Evolutionary conservation across 1,140 invertebrate species (phyloP), one percentile per base, ranked within the genome.

Genomic region (Hycleus cichorii): DNA sequence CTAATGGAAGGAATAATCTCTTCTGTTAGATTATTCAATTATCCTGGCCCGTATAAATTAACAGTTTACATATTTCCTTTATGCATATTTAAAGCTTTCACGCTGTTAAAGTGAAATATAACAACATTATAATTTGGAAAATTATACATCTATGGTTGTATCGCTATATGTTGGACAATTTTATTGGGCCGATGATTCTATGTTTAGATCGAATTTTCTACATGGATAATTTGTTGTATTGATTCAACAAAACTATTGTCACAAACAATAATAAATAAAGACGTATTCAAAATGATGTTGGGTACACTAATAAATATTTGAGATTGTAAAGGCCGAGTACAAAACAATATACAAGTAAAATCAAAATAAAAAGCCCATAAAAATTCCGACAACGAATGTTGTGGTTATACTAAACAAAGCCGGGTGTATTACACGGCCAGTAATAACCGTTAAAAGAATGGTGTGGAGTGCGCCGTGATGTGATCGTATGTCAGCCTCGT

Each of bases 401-500:
- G 47, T 57, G 49, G 10, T n/a, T 50, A 42, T 48, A 62, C 45
- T 49, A 54, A 58, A 62, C 60, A 62, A 62, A 58, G 60, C 57
- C 60, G 60, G 12, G 52, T 55, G 40, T 47, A 39, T 42, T 49
- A 39, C 48, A 49, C 48, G 27, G 50, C 47, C 24, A 38, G 55
- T 51, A 64, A 60, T 60, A 64, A 64, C 58, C 58, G 58, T 64
- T 60, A 32, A 60, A 60, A 58, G 58, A 47, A 51, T 55, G 50
- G 48, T 55, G 60, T 55, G 52, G 57, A 60, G 58, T 64, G 58
- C 47, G 53, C 49, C 44, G 49, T 60, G 55, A 64, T 64, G 62
- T 43, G 55, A 64, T 64, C 62, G 55, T 60, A 60, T 59, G 50
- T 64, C 51, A 57, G 62, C 44, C 62, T 58, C 58, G 58, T 60